Evolutionary conservation across 2,113 vertebrate species (phyloP).

Genomic region (Vulpes ferrilata): DNA sequence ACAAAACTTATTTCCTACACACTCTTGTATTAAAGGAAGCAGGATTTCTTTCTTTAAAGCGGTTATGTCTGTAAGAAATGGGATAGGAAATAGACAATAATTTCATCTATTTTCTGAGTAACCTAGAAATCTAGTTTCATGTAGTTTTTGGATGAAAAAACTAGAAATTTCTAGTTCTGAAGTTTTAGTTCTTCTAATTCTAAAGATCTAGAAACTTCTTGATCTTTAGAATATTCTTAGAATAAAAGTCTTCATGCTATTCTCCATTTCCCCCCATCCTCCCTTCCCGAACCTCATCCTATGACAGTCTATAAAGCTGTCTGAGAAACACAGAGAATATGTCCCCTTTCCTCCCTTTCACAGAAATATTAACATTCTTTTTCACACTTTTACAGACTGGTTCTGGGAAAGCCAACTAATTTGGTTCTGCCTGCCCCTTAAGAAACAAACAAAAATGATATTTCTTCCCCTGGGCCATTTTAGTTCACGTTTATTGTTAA

Average conservation of each 20-base stretch:
- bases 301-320: slow-evolving; percentile 47
- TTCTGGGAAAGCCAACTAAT: slow-evolving; percentile 29
- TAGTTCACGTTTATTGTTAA: slow-evolving; percentile 85
- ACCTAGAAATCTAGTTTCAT: slow-evolving; percentile 54
- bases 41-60: slow-evolving; percentile 6
- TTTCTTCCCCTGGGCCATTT: slow-evolving; percentile 75
- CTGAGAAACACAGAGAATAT: slow-evolving; percentile 60
- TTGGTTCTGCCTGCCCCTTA: neutral
- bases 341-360: slow-evolving; percentile 2
- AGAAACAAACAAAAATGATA: slow-evolving; percentile 57
- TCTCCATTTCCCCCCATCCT: neutral
- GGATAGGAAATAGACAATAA: neutral
- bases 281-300: neutral
- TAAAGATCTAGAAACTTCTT: slow-evolving; percentile 57
- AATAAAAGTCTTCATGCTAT: neutral
- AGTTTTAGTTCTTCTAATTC: too few relatives aligned
- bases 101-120: neutral
- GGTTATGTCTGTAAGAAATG: slow-evolving; percentile 16
- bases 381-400: slow-evolving; percentile 46
- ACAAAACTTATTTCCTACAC: neutral
- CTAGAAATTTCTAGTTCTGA: too few relatives aligned
- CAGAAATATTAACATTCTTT: slow-evolving; percentile 73
- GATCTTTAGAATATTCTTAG: slow-evolving; percentile 9
- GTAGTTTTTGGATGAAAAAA: slow-evolving; percentile 9
- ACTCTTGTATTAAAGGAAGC: neutral